These are phyloP conservation scores for Ramazzottius varieornatus DNA, from an alignment of 2,888 invertebrate genomes.

Conservation along the genomic window DNA sequence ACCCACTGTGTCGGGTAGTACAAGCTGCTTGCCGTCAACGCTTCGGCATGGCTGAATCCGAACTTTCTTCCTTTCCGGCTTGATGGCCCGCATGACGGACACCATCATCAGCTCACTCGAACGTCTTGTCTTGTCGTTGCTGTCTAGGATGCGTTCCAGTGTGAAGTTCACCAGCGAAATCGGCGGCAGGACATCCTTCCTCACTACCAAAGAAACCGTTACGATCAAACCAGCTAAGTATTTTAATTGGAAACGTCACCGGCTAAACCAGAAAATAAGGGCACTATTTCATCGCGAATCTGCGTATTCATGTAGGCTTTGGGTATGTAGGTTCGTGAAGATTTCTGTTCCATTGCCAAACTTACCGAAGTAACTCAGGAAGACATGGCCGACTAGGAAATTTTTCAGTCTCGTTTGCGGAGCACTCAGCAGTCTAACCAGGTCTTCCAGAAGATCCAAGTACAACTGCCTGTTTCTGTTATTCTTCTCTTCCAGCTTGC, in stretches of 20 bases:
- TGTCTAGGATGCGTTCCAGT: background rate
- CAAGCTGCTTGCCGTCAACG: background rate
- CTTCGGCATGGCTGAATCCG: background rate
- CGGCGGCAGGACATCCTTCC: background rate
- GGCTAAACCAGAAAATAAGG: no score
- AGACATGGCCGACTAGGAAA: background rate
- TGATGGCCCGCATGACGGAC: background rate
- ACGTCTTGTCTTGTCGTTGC: background rate
- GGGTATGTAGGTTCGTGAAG: no score
- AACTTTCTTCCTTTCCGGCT: background rate
- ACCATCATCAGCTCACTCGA: background rate
- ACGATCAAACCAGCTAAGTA: no score
- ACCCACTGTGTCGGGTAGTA: slow-evolving; percentile 10
- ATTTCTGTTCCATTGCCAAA: no score
- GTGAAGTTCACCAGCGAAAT: background rate
- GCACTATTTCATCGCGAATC: no score
- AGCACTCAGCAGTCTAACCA: background rate
- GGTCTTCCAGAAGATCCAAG: background rate
- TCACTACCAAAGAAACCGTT: no score
- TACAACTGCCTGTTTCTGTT: background rate
- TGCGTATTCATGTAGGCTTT: no score
- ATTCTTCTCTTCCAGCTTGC: slow-evolving; percentile 7
- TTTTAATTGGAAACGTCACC: no score
- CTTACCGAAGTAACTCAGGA: background rate
- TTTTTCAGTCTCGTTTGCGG: background rate